phyloP scores from a whole-genome alignment of 2,888 invertebrate species.

The Bursaphelenchus okinawaensis region DNA sequence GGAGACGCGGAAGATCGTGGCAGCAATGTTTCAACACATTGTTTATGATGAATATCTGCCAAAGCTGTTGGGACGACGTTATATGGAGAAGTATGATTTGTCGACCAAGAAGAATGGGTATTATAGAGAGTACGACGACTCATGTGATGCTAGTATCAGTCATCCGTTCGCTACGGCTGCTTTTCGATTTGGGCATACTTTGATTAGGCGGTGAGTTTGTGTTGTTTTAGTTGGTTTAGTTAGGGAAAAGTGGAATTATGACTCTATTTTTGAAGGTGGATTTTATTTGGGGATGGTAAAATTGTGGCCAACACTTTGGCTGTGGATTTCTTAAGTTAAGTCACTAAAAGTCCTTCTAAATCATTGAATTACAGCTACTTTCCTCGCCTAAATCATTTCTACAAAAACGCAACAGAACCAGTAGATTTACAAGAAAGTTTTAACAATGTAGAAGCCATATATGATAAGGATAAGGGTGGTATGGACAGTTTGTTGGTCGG shows the following conservation, averaged over 20 bases:
- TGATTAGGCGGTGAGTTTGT: constrained; percentile 19
- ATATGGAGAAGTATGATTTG: constrained; percentile 74
- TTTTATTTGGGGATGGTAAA: no score
- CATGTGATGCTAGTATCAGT: constrained; percentile 72
- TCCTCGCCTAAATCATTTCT: constrained; percentile 31
- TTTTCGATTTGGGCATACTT: constrained; percentile 72
- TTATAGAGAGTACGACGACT: constrained; percentile 54
- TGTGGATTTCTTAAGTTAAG: no score
- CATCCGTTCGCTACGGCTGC: constrained; percentile 80
- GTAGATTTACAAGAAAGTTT: constrained; percentile 53
- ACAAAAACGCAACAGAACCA: constrained; percentile 45
- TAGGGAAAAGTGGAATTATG: no score
- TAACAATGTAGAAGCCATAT: constrained; percentile 52
- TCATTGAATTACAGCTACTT: no score
- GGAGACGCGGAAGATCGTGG: constrained; percentile 6
- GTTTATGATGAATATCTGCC: constrained; percentile 67
- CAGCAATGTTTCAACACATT: constrained; percentile 58
- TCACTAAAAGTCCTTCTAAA: no score
- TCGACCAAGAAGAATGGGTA: constrained; percentile 67
- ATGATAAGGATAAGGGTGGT: constrained; percentile 43
- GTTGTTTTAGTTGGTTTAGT: no score
- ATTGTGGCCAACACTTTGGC: no score
- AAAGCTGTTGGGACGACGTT: constrained; percentile 71
- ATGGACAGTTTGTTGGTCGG: constrained; percentile 56
- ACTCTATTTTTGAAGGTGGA: no score